Conservation (phyloP, 2,888 invertebrate genomes). For the Rosalia funebris region DNA sequence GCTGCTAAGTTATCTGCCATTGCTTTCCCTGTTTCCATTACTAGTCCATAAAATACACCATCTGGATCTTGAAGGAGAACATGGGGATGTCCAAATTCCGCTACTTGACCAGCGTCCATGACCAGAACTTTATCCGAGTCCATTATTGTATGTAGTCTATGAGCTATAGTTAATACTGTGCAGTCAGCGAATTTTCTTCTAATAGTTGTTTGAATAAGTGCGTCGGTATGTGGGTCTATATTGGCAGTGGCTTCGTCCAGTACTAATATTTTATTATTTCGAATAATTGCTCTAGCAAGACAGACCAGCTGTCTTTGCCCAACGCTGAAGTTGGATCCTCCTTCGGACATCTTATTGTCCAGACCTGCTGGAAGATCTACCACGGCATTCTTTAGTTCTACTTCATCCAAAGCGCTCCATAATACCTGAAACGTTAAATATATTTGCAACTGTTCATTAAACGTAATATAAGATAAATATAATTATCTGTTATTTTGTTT, state of each 20-base stretch:
- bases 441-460: too few relatives aligned
- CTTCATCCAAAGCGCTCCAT: slow-evolving; percentile 86
- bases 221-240: slow-evolving; percentile 82
- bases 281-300: slow-evolving; percentile 71
- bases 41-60: slow-evolving; percentile 63
- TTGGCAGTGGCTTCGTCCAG: slow-evolving; percentile 83
- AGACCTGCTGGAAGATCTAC: slow-evolving; percentile 67
- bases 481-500: too few relatives aligned
- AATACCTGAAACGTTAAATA: slow-evolving; percentile 67
- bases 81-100: slow-evolving; percentile 82
- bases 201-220: slow-evolving; percentile 80
- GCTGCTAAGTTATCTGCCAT: slow-evolving; percentile 50
- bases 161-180: slow-evolving; percentile 86
- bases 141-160: slow-evolving; percentile 86
- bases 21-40: slow-evolving; percentile 73
- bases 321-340: slow-evolving; percentile 65
- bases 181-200: slow-evolving; percentile 79
- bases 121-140: slow-evolving; percentile 85
- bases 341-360: slow-evolving; percentile 78
- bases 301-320: slow-evolving; percentile 76
- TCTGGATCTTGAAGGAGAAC: slow-evolving; percentile 66
- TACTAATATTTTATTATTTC: slow-evolving; percentile 62
- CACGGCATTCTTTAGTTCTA: slow-evolving; percentile 73
- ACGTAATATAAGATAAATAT: too few relatives aligned
- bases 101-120: slow-evolving; percentile 79